Percentiles rank a stretch among this genome's conserved stretches.
Evolutionary conservation across 2,113 vertebrate genomes (phyloP).

Genomic region (Forbesichthys papilliferus): DNA sequence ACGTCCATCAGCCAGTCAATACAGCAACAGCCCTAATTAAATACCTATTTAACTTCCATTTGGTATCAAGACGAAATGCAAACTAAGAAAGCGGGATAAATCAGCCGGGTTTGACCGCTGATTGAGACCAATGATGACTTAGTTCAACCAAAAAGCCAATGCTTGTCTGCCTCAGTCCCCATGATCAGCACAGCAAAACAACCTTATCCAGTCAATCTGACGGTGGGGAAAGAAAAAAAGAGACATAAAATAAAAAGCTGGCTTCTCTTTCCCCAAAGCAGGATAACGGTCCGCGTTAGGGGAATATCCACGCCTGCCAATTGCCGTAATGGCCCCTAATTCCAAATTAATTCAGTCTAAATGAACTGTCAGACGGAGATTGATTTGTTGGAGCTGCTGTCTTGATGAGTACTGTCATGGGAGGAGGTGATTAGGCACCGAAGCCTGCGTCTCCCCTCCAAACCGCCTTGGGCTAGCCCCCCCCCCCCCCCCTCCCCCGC

Average conservation of each 20-base stretch:
- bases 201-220: constrained; percentile 80
- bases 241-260: constrained; percentile 63
- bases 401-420: constrained; percentile 84
- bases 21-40: constrained; percentile 57
- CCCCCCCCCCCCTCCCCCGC: not conserved
- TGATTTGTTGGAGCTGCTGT: constrained; percentile 89
- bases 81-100: constrained; percentile 39
- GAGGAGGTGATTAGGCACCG: constrained; percentile 81
- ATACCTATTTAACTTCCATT: constrained; percentile 58
- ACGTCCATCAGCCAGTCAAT: constrained; percentile 60
- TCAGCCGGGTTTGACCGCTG: constrained; percentile 65
- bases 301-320: constrained; percentile 88
- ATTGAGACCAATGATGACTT: constrained; percentile 76
- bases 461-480: constrained; percentile 12
- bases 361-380: constrained; percentile 94
- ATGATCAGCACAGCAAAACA: constrained; percentile 77
- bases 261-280: constrained; percentile 70
- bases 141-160: constrained; percentile 76
- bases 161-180: constrained; percentile 71
- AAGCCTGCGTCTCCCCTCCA: constrained; percentile 76
- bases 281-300: constrained; percentile 79
- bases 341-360: constrained; percentile 97
- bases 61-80: constrained; percentile 30
- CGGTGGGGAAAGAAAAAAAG: constrained; percentile 22
- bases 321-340: constrained; percentile 91